Evolutionary conservation across 1,140 invertebrate species (phyloP).

Genomic region (Amyelois transitella): DNA sequence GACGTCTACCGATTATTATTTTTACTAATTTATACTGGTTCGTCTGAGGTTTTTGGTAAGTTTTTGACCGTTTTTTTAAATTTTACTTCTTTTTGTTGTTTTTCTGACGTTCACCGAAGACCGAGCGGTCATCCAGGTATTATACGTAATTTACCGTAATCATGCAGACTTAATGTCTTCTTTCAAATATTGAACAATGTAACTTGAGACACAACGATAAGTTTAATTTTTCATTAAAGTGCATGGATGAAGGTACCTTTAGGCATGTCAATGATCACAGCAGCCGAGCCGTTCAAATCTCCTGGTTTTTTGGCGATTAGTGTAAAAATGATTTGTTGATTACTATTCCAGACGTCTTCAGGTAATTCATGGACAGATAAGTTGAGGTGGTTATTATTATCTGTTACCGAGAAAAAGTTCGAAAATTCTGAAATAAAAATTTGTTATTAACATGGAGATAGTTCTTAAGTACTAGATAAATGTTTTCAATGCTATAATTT

Average conservation of each 20-base stretch:
- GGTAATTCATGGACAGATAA: conserved; percentile 12
- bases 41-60: no score
- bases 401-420: neutral
- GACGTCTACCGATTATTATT: no score
- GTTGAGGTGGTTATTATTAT: neutral
- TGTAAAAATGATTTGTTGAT: conserved; percentile 25
- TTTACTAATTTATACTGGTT: no score
- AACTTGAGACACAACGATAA: no score
- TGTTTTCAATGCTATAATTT: no score
- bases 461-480: neutral
- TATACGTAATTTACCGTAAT: no score
- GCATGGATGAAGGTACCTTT: conserved; percentile 27
- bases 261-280: conserved; percentile 25
- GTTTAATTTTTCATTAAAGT: neutral
- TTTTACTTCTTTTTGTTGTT: no score
- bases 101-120: no score
- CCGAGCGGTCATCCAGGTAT: no score
- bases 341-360: conserved; percentile 21
- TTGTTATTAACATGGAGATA: neutral
- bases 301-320: conserved; percentile 32
- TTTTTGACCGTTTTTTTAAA: no score
- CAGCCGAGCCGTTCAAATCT: conserved; percentile 17
- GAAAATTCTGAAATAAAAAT: conserved; percentile 2
- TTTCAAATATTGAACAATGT: no score
- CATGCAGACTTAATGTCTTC: no score